Evolutionary conservation across 2,888 invertebrate genomes (phyloP).

Genomic region (Eupelmus urozonus): DNA sequence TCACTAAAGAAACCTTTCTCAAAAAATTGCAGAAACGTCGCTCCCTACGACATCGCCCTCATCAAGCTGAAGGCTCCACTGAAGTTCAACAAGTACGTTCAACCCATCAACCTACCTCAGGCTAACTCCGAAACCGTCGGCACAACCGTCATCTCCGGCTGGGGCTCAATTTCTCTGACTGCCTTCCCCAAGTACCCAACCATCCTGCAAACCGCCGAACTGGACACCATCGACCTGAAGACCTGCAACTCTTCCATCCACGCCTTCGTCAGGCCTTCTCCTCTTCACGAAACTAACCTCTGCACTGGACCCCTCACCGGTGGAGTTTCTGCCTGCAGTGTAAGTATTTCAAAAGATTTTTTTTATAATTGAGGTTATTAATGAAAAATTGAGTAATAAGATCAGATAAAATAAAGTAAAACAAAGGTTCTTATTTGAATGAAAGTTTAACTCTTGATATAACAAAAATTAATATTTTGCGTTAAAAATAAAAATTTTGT

Average conservation of each 20-base stretch:
- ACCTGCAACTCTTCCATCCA: conserved; percentile 65
- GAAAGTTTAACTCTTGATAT: too few relatives aligned
- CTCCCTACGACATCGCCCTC: conserved; percentile 79
- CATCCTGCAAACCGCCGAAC: conserved; percentile 68
- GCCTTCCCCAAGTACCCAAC: conserved; percentile 64
- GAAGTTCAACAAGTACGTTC: conserved; percentile 69
- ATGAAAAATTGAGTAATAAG: too few relatives aligned
- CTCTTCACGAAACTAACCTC: conserved; percentile 66
- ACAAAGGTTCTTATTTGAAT: too few relatives aligned
- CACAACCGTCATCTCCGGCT: conserved; percentile 76
- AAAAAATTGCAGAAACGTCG: conserved; percentile 68
- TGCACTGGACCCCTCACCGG: conserved; percentile 66
- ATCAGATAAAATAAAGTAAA: too few relatives aligned
- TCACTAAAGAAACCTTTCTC: too few relatives aligned
- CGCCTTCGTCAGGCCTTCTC: conserved; percentile 59
- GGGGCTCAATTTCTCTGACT: conserved; percentile 75
- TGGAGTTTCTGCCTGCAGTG: conserved; percentile 57
- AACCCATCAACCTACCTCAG: conserved; percentile 74
- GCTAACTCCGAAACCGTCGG: conserved; percentile 68
- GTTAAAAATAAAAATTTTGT: too few relatives aligned
- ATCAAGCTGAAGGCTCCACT: conserved; percentile 74
- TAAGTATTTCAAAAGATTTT: too few relatives aligned
- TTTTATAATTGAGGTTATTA: background rate
- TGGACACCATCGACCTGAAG: conserved; percentile 67
- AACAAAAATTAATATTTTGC: too few relatives aligned